phyloP scores from a whole-genome alignment of 1,140 invertebrate species.

The Diorhabda carinulata region DNA sequence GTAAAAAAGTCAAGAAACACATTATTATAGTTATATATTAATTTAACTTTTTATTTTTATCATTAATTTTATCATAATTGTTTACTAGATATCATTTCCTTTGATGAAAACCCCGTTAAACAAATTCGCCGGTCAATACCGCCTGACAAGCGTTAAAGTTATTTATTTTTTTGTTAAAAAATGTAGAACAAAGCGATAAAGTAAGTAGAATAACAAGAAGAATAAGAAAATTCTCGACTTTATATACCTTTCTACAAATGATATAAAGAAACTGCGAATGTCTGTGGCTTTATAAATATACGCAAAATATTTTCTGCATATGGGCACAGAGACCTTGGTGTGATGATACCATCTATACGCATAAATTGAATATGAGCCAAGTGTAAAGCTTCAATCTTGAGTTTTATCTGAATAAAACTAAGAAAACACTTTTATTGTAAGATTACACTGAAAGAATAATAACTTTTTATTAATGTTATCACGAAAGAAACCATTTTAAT shows the following conservation, averaged over 20 bases:
- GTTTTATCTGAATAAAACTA: conserved; percentile 12
- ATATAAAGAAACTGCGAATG: conserved; percentile 9
- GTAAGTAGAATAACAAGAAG: neutral
- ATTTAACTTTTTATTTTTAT: no score
- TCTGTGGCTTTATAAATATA: conserved; percentile 12
- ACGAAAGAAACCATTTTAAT: no score
- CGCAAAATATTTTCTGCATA: conserved; percentile 11
- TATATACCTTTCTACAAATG: conserved; percentile 10
- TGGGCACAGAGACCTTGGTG: conserved; percentile 6
- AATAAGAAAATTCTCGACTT: neutral
- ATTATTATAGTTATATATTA: no score
- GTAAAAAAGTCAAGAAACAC: no score
- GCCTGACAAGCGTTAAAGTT: no score
- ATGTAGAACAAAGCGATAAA: conserved; percentile 2
- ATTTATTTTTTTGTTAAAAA: neutral
- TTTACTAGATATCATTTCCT: no score
- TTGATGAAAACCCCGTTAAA: no score
- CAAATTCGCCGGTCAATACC: no score
- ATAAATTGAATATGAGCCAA: conserved; percentile 16
- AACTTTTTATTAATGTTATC: no score
- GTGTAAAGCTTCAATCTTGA: conserved; percentile 12
- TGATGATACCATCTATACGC: conserved; percentile 11
- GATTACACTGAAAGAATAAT: neutral
- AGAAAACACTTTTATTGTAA: conserved; percentile 6
- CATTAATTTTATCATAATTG: no score